Evolutionary conservation across 2,113 vertebrate species (phyloP).

Genomic region (Oreochromis tanganicae): DNA sequence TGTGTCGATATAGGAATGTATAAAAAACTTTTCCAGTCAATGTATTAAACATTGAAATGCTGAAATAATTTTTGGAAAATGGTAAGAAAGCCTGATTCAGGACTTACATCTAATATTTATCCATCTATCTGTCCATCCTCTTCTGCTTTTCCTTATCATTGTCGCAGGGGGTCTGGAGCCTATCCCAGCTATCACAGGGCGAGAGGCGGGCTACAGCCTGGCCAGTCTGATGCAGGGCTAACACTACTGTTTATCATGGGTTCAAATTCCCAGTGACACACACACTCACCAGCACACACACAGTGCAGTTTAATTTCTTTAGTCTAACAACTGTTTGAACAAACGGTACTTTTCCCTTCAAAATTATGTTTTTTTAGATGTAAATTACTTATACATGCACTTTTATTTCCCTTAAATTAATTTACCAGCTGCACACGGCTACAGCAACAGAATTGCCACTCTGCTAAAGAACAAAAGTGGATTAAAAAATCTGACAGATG

Average conservation of each 20-base stretch:
- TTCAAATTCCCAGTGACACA: background rate
- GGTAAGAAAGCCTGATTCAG: background rate
- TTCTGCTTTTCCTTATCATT: background rate
- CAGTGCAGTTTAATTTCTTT: background rate
- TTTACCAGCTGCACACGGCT: conserved; percentile 2
- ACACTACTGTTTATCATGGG: background rate
- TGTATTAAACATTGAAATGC: background rate
- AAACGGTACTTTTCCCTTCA: background rate
- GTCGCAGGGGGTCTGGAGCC: background rate
- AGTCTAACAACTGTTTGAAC: background rate
- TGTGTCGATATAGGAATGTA: background rate
- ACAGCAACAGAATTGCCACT: background rate
- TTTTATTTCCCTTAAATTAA: conserved; percentile 13
- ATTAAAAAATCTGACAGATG: conserved; percentile 32
- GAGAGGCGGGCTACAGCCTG: background rate
- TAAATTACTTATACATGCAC: background rate
- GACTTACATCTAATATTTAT: background rate
- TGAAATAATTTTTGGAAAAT: background rate
- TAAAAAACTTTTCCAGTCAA: background rate
- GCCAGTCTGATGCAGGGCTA: background rate
- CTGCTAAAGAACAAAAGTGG: background rate
- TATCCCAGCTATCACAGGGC: background rate
- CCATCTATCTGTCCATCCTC: background rate
- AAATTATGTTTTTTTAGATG: background rate
- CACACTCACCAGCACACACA: background rate